Percentiles rank a stretch among this genome's conserved stretches.
phyloP scores from a whole-genome alignment of 2,797 vertebrate species.

The Phataginus tricuspis region DNA sequence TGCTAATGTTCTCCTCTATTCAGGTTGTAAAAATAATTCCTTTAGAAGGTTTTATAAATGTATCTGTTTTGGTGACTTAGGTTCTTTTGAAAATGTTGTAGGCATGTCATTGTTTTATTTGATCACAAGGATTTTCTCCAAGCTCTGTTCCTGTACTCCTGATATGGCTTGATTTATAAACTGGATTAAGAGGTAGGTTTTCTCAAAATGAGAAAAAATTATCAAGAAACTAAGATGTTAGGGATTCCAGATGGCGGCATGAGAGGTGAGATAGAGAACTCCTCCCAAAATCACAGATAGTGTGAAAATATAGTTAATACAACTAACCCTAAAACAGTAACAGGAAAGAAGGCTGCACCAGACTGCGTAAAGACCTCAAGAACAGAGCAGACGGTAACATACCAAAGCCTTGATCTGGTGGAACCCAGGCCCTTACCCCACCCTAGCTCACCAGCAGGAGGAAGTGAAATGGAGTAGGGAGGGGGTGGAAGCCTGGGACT shows the following conservation, averaged over 20 bases:
- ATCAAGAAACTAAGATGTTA: neutral
- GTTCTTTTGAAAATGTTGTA: neutral
- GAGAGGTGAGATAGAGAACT: too few relatives aligned
- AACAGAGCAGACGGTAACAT: too few relatives aligned
- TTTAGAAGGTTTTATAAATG: neutral
- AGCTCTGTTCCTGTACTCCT: neutral
- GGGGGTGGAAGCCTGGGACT: too few relatives aligned
- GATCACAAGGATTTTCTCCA: neutral
- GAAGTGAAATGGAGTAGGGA: too few relatives aligned
- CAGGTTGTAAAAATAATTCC: constrained; percentile 19
- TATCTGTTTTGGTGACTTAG: neutral
- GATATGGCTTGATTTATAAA: neutral
- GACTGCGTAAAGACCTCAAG: too few relatives aligned
- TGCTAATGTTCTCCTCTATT: neutral
- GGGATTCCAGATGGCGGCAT: neutral
- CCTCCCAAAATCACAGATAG: too few relatives aligned
- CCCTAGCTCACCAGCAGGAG: too few relatives aligned
- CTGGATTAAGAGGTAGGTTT: neutral
- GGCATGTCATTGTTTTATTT: constrained; percentile 2
- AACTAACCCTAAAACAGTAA: too few relatives aligned
- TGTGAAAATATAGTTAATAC: too few relatives aligned
- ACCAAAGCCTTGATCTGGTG: too few relatives aligned
- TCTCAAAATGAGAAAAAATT: neutral
- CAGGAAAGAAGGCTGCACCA: too few relatives aligned
- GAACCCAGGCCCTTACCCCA: too few relatives aligned